Evolutionary conservation across 2,888 invertebrate genomes (phyloP), one percentile per base, ranked within the genome.

Genomic region (Euspilapteryx auroguttella): DNA sequence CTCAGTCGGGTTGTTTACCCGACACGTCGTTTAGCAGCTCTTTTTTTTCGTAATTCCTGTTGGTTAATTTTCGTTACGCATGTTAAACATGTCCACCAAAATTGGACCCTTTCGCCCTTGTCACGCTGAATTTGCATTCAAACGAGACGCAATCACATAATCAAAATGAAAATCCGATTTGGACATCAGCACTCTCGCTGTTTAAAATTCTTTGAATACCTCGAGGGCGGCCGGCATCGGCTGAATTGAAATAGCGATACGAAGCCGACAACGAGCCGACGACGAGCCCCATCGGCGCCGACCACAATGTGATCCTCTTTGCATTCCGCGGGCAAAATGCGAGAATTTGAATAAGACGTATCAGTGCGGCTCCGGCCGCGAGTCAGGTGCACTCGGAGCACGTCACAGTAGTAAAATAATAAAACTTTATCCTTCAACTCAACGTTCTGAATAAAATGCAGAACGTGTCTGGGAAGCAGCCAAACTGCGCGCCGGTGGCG

Each of bases 381-480:
- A 32, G 43, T 48, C 55, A 54, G 54, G 53, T 58, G 54, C 47
- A 71, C 55, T 57, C 71, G 37, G 50, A 54, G 61, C 73, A 73
- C 73, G 73, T 65, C 42, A 51, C 51, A 55, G 64, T 65, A 63
- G 61, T 73, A 73, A 71, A 73, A 73, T 69, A 73, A 73, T 73
- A 73, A 64, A 69, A 71, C 59, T 69, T 62, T 61, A 69, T 69
- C 62, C 66, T 65, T 52, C 57, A 58, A 59, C 63, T 69, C 69
- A 66, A 61, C 71, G 59, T 66, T 71, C 66, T 71, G 71, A 73
- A 71, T 73, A 66, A 73, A 73, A 71, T 68, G 66, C 61, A 56
- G 62, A 63, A 68, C 73, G 71, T 73, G 73, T 53, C 56, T 69
- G 69, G 68, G 66, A 51, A 65, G 69, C 65, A 69, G 66, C 69